phyloP scores from a whole-genome alignment of 1,140 invertebrate species.

The Ceratoteleas bidentatus region DNA sequence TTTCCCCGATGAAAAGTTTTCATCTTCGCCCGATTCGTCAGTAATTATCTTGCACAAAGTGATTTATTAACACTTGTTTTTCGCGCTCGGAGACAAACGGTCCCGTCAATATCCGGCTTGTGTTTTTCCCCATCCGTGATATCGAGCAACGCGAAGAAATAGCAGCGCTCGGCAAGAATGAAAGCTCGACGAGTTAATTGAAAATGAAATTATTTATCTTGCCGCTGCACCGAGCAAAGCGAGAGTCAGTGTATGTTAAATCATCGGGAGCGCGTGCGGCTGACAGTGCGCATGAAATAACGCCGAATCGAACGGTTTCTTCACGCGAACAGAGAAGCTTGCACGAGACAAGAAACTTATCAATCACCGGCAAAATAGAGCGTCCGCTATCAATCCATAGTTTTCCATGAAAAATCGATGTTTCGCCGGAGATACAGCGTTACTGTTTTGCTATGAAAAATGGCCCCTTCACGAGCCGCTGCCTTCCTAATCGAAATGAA shows the following conservation, averaged over 20 bases:
- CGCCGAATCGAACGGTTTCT: slow-evolving; percentile 25
- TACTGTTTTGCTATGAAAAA: slow-evolving; percentile 11
- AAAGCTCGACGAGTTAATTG: slow-evolving; percentile 67
- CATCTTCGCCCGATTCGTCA: not conserved
- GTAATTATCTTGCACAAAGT: slow-evolving; percentile 6
- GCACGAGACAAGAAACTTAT: slow-evolving; percentile 32
- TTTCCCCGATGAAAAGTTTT: too few relatives aligned
- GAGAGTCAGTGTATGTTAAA: slow-evolving; percentile 40
- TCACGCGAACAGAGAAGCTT: not conserved
- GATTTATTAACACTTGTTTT: slow-evolving; percentile 34
- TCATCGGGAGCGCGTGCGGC: slow-evolving; percentile 20
- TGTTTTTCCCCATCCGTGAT: slow-evolving; percentile 32
- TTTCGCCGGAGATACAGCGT: slow-evolving; percentile 1
- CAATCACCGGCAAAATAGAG: slow-evolving; percentile 30
- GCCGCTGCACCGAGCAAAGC: slow-evolving; percentile 19
- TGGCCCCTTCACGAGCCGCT: not conserved
- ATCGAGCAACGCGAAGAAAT: slow-evolving; percentile 58
- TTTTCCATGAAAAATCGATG: slow-evolving; percentile 22
- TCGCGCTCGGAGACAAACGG: slow-evolving; percentile 14
- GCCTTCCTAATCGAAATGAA: too few relatives aligned
- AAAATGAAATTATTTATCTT: slow-evolving; percentile 72
- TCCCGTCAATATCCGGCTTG: slow-evolving; percentile 18
- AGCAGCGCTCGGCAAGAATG: slow-evolving; percentile 47
- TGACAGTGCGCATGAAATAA: slow-evolving; percentile 43
- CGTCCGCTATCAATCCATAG: slow-evolving; percentile 18